Percentiles rank a stretch among this genome's conserved stretches.
phyloP scores from a whole-genome alignment of 2,888 invertebrate species.

The Chymomyza fuscimana region DNA sequence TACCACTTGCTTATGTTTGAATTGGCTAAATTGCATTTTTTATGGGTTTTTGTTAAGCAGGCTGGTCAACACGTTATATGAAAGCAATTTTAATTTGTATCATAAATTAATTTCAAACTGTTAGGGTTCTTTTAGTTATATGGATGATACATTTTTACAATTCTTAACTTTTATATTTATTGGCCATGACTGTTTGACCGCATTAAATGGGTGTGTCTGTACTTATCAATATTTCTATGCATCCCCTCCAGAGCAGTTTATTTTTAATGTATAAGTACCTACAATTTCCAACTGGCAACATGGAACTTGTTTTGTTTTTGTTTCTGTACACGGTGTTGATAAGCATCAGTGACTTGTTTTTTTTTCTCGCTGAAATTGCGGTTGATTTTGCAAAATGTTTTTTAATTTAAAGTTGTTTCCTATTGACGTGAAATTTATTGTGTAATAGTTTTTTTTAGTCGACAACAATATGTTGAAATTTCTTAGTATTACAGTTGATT shows the following conservation, averaged over 20 bases:
- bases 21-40: not conserved
- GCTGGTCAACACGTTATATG: not conserved
- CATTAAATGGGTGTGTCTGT: slow-evolving; percentile 40
- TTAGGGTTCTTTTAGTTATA: not conserved
- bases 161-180: not conserved
- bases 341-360: slow-evolving; percentile 3
- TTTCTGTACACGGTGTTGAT: not conserved
- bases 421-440: not conserved
- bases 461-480: no score
- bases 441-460: not conserved
- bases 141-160: slow-evolving; percentile 7
- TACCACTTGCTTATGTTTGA: not conserved
- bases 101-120: slow-evolving; percentile 31
- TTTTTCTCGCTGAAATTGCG: slow-evolving; percentile 7
- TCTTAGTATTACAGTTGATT: no score
- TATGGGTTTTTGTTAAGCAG: not conserved
- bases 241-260: not conserved
- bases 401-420: not conserved
- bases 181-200: slow-evolving; percentile 7
- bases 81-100: slow-evolving; percentile 3
- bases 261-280: not conserved
- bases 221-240: not conserved
- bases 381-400: not conserved
- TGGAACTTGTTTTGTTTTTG: not conserved
- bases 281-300: not conserved